Evolutionary conservation across 1,140 invertebrate genomes (phyloP).

Genomic region (Leptonema lineaticorne): DNA sequence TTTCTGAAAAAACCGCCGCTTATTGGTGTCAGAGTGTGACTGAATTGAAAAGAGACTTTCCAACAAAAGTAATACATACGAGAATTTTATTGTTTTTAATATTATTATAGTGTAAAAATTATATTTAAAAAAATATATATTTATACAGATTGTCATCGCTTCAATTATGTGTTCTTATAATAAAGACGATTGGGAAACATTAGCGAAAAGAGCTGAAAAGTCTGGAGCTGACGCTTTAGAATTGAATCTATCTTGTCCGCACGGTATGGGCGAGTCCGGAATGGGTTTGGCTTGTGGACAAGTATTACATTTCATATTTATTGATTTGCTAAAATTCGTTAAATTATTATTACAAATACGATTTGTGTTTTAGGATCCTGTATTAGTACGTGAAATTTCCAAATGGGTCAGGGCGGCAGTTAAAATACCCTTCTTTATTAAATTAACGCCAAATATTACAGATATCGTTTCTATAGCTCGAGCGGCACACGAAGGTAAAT

Average conservation of each 20-base stretch:
- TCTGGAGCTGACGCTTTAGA: constrained; percentile 94
- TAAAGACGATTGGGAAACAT: constrained; percentile 83
- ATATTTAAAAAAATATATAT: constrained; percentile 3
- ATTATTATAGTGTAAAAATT: no score
- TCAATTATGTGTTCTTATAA: constrained; percentile 96
- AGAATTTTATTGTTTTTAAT: constrained; percentile 31
- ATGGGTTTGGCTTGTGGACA: constrained; percentile 98
- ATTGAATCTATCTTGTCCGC: constrained; percentile 95
- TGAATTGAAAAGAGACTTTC: constrained; percentile 92
- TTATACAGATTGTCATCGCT: constrained; percentile 84
- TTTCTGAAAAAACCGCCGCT: constrained; percentile 92
- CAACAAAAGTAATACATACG: constrained; percentile 76
- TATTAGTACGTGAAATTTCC: constrained; percentile 86
- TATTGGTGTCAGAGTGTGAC: constrained; percentile 91
- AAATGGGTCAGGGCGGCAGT: constrained; percentile 83
- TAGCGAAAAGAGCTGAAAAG: constrained; percentile 76
- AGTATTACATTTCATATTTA: no score
- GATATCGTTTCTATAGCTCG: constrained; percentile 85
- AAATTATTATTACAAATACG: constrained; percentile 1
- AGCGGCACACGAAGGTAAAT: constrained; percentile 83
- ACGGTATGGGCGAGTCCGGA: constrained; percentile 96
- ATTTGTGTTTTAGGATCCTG: constrained; percentile 66
- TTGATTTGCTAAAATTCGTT: background rate
- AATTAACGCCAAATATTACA: constrained; percentile 97
- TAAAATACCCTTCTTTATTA: constrained; percentile 97